Evolutionary conservation across 2,888 invertebrate species (phyloP).

Genomic region (Acronicta leporina): DNA sequence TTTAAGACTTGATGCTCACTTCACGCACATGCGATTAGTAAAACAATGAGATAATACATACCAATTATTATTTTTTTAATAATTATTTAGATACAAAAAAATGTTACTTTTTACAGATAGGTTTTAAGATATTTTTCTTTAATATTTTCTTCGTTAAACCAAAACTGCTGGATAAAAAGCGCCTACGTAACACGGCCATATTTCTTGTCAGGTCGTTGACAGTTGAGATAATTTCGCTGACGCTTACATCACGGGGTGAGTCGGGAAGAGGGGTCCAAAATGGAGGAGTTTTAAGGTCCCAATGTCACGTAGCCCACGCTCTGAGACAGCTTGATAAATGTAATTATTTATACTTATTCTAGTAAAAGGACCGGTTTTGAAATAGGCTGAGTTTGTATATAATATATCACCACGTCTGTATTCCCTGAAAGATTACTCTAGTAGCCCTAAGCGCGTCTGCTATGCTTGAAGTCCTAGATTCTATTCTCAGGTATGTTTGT

Average conservation of each 20-base stretch:
- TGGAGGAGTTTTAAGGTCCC: conserved; percentile 36
- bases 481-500: no score
- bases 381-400: not conserved
- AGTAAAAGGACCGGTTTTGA: not conserved
- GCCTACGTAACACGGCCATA: conserved; percentile 26
- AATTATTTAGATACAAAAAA: no score
- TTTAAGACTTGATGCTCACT: no score
- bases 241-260: conserved; percentile 21
- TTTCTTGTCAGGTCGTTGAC: conserved; percentile 40
- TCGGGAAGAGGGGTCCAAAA: conserved; percentile 31
- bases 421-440: no score
- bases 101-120: no score
- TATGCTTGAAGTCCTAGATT: no score
- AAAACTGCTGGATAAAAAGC: not conserved
- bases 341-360: conserved; percentile 44
- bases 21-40: no score
- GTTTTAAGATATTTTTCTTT: not conserved
- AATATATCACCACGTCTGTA: no score
- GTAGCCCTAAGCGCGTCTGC: no score
- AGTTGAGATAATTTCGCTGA: conserved; percentile 52
- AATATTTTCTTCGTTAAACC: not conserved
- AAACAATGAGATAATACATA: no score
- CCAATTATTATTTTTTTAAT: no score
- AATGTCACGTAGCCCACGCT: conserved; percentile 44
- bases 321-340: conserved; percentile 47